Conservation (phyloP, 2,888 invertebrate species). For the Phyllotreta cruciferae region DNA sequence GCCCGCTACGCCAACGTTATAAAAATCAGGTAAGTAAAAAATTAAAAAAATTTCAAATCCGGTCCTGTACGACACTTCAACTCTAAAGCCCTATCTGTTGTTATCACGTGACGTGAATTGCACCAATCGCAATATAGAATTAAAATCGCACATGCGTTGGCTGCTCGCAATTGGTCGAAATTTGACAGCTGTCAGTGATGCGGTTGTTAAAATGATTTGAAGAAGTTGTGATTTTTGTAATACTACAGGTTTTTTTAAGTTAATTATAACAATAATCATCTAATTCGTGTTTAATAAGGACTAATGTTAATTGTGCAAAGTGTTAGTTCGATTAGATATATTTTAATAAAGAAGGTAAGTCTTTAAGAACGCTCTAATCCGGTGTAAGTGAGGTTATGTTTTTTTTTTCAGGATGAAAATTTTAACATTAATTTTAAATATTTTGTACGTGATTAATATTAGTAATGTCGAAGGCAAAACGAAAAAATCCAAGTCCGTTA, state of each 20-base stretch:
- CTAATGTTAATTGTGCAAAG: slow-evolving; percentile 11
- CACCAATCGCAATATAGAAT: neutral
- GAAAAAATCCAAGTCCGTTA: slow-evolving; percentile 79
- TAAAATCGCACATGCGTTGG: slow-evolving; percentile 22
- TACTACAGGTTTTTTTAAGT: neutral
- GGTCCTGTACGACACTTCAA: neutral
- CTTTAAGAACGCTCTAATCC: slow-evolving; percentile 1
- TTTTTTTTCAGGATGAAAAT: slow-evolving; percentile 23
- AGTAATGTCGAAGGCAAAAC: slow-evolving; percentile 46
- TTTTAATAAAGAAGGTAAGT: slow-evolving; percentile 16
- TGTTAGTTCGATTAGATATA: neutral
- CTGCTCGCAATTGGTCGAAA: slow-evolving; percentile 15
- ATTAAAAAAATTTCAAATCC: neutral
- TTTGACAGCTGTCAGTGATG: slow-evolving; percentile 16
- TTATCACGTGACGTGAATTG: neutral
- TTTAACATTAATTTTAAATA: slow-evolving; percentile 11
- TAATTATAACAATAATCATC: neutral
- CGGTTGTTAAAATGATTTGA: slow-evolving; percentile 14
- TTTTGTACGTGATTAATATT: slow-evolving; percentile 14
- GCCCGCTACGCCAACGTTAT: neutral
- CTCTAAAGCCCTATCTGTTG: neutral
- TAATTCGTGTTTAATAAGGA: slow-evolving; percentile 1
- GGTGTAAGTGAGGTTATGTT: slow-evolving; percentile 25
- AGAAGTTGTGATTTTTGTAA: neutral
- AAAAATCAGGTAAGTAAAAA: slow-evolving; percentile 12